Conservation (phyloP, 2,113 vertebrate species). For the Leptosomus discolor region DNA sequence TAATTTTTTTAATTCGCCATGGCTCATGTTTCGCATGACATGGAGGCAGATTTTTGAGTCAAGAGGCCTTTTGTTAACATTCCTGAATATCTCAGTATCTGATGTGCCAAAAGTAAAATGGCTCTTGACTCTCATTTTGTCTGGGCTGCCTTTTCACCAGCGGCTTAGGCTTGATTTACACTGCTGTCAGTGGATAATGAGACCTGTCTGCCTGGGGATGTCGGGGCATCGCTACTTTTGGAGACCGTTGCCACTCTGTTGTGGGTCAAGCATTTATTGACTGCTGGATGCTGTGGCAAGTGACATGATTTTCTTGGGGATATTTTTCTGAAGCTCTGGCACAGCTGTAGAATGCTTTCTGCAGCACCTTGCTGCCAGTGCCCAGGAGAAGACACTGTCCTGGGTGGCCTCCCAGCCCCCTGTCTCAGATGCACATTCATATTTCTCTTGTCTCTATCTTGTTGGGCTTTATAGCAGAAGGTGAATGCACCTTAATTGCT, state of each 20-base stretch:
- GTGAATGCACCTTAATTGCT: neutral
- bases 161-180: neutral
- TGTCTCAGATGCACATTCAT: neutral
- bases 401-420: fast-evolving
- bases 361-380: fast-evolving
- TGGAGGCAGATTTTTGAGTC: neutral
- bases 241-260: neutral
- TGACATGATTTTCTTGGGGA: neutral
- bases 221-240: neutral
- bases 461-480: neutral
- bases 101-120: neutral
- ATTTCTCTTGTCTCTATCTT: neutral
- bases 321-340: neutral
- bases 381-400: neutral
- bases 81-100: neutral
- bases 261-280: neutral
- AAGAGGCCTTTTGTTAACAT: constrained; percentile 22
- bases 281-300: neutral
- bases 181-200: neutral
- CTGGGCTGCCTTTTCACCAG: neutral
- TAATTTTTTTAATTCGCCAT: neutral
- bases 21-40: neutral
- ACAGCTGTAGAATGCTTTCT: neutral
- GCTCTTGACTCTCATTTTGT: neutral
- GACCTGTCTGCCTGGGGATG: neutral